A percentile compares a stretch with the other conserved stretches of the same genome.
These are phyloP conservation scores for Onychorhynchus coronatus DNA, from an alignment of 2,113 vertebrate species.

Conservation along the genomic window DNA sequence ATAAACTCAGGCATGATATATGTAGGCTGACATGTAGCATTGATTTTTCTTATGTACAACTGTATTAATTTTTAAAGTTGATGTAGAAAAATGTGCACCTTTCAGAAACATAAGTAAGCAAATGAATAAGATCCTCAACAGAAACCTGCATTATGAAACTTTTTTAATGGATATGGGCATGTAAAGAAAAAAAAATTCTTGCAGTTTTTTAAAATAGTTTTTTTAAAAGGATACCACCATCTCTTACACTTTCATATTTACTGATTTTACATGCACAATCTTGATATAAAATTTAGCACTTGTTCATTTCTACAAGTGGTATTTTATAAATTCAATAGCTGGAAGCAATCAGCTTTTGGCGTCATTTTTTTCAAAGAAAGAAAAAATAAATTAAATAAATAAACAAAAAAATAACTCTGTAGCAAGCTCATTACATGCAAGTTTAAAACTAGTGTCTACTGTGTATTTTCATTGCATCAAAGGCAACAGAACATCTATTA, in stretches of 20 bases:
- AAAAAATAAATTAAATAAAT: conserved; percentile 27
- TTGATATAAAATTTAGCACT: conserved; percentile 29
- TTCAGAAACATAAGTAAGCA: conserved; percentile 16
- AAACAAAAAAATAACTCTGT: background rate
- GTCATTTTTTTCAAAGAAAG: background rate
- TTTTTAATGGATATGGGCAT: background rate
- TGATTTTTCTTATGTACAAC: conserved; percentile 40
- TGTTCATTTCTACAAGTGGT: background rate
- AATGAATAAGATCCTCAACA: background rate
- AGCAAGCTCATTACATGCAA: background rate
- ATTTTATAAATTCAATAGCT: conserved; percentile 17
- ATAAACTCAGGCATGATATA: conserved; percentile 33
- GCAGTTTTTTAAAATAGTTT: background rate
- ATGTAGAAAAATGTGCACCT: conserved; percentile 21
- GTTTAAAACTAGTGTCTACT: background rate
- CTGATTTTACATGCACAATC: background rate
- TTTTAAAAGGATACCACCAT: background rate
- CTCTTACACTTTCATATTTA: background rate
- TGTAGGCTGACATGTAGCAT: conserved; percentile 8
- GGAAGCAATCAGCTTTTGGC: background rate
- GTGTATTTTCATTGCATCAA: background rate
- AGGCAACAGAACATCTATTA: conserved; percentile 23
- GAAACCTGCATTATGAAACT: background rate
- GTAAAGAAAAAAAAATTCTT: background rate
- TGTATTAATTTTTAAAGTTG: conserved; percentile 61